Base-by-base conservation (phyloP, 2,113 vertebrate species). In the Lampris megalopsis region DNA sequence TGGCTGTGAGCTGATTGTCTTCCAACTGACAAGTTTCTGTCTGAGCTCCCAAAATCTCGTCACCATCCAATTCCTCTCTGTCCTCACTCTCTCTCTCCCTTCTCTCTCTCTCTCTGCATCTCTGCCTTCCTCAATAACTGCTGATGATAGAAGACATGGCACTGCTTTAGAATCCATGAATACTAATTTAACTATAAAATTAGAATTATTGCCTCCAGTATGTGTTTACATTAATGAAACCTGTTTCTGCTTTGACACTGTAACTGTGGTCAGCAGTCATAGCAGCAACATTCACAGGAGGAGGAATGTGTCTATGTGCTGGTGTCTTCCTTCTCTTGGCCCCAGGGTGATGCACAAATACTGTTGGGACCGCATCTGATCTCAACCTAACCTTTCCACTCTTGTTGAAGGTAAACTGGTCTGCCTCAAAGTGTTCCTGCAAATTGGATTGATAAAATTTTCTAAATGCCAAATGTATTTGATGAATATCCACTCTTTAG, bases 381-480 rank as follows among this genome's bases (percentile, higher is more conserved):
- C 66, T 69, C 60, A 64, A 53, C 61, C 67, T 77, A 64, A 35
- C 64, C 75, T 65, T 71, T 42, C 41, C 59, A 60, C 59, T 64
- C 63, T 50, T 70, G 59, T 67, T 77, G 43, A 9, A 63, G 60
- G 49, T 45, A 58, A 77, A 77, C 45, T 77, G 59, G 52, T 77
- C 68, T 64, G 68, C 52, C 37, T 64, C 52, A 77, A 77, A 77
- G 64, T 71, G 67, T 71, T 60, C 68, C 75, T 71, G 67, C 50
- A 65, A 61, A 77, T 42, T 57, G 50, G 52, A 11, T 38, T 24
- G 24, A 24, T 24, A 24, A 0, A 24, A 24, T 24, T 24, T 24
- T 24, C 24, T 24, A 24, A 24, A 24, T 24, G 24, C 24, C 24
- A 24, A 24, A 24, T 24, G 24, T 24, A 24, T 24, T 24, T 24